These are phyloP conservation scores for Selenia dentaria DNA, from an alignment of 2,888 invertebrate genomes.

Conservation along the genomic window DNA sequence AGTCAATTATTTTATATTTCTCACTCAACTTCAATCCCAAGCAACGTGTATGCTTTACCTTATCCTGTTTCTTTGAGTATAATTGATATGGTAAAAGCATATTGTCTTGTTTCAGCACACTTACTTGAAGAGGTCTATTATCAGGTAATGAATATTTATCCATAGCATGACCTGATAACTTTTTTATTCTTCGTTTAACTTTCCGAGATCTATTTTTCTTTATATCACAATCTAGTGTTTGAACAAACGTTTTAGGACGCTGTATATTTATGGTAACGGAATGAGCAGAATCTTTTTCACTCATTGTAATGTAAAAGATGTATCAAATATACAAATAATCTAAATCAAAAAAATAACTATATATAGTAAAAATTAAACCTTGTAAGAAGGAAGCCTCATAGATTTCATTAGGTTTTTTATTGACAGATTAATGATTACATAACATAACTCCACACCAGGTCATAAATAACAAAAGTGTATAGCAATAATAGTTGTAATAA, in stretches of 20 bases:
- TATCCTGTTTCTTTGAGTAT: constrained; percentile 52
- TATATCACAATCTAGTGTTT: constrained; percentile 15
- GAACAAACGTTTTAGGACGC: constrained; percentile 38
- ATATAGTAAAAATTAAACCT: too few species aligned
- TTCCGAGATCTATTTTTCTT: constrained; percentile 26
- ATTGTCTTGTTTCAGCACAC: constrained; percentile 47
- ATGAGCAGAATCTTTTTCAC: constrained; percentile 40
- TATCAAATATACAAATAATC: neutral
- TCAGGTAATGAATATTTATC: constrained; percentile 41
- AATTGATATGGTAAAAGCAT: constrained; percentile 54
- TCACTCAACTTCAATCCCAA: constrained; percentile 46
- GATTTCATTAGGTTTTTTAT: neutral
- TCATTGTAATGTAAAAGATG: constrained; percentile 26
- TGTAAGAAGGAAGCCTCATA: neutral
- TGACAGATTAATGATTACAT: neutral
- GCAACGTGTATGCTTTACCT: constrained; percentile 41
- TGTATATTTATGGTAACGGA: constrained; percentile 49
- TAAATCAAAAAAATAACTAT: neutral
- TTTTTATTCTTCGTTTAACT: constrained; percentile 26
- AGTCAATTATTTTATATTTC: constrained; percentile 55
- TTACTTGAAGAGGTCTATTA: constrained; percentile 42
- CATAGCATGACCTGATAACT: constrained; percentile 35
- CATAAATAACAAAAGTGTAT: constrained; percentile 3
- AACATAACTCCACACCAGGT: neutral
- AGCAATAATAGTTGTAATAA: neutral